Evolutionary conservation across 2,888 invertebrate species (phyloP), one percentile per base, ranked within the genome.

Genomic region (Gymnoscelis rufifasciata): DNA sequence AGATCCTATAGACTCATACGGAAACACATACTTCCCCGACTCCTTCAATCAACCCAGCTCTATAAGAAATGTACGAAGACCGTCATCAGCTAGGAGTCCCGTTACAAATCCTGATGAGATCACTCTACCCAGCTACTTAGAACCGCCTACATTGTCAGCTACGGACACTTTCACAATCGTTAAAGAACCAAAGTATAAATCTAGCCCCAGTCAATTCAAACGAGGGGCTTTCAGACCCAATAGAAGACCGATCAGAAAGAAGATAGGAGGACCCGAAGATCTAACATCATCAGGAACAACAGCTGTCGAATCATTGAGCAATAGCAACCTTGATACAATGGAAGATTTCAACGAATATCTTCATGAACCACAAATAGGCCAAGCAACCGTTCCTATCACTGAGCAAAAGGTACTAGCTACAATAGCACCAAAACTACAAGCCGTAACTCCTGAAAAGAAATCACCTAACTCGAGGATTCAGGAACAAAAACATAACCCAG

Each of bases 71-170:
- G 58, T 84, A 0, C 82, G 83, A 59, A 70, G 83, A 50, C 84
- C 83, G 12, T 54, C 64, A 6, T 54, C 69, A 26, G 57, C 66
- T 4, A 70, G 77, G 43, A 77, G 68, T 29, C 75, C 80, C 15
- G 35, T 64, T 7, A 54, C 62, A 7, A 69, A 62, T 33, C 70
- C 73, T 53, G 84, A 83, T 49, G 71, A 77, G 1, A 69, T 72
- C 3, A 83, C 86, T 0, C 59, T 89, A 31, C 88, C 89, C 2
- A 89, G 88, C 53, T 89, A 76, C 50, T 68, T 89, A 47, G 89
- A 89, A 60, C 89, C 89, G 3, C 89, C 89, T 0, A 83, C 79
- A 1, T 88, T 82, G 19, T 76, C 80, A 6, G 78, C 80, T 1
- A 67, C 81, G 13, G 67, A 78, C 7, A 71, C 78, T 0, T 83